Evolutionary conservation across 2,888 invertebrate species (phyloP).

Genomic region (Erebia aethiops): DNA sequence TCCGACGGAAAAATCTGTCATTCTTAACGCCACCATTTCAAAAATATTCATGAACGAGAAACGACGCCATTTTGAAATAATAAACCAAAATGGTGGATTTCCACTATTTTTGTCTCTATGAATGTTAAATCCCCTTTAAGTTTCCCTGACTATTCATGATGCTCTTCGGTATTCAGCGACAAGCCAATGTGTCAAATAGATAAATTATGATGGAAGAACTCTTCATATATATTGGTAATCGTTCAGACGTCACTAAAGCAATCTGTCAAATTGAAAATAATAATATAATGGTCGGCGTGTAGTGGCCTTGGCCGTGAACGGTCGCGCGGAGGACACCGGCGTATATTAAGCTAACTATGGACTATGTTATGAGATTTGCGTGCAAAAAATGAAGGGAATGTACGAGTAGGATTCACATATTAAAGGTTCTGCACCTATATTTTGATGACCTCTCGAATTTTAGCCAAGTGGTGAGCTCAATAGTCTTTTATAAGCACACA

Average conservation of each 20-base stretch:
- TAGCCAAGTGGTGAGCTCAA: too few relatives aligned
- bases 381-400: background rate
- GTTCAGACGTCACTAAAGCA: conserved; percentile 9
- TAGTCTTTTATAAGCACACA: too few relatives aligned
- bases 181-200: conserved; percentile 3
- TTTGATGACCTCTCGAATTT: too few relatives aligned
- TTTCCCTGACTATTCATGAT: background rate
- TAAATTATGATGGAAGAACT: background rate
- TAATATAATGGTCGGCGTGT: conserved; percentile 10
- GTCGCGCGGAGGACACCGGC: conserved; percentile 63
- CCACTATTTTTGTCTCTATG: too few relatives aligned
- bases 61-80: too few relatives aligned
- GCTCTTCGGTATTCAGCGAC: background rate
- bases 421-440: background rate
- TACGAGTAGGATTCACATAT: background rate
- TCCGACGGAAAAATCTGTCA: too few relatives aligned
- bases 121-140: too few relatives aligned
- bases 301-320: conserved; percentile 81
- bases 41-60: too few relatives aligned
- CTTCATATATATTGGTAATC: background rate
- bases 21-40: too few relatives aligned
- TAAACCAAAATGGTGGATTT: too few relatives aligned
- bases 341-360: conserved; percentile 53
- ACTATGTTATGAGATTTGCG: conserved; percentile 17
- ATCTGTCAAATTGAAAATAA: conserved; percentile 22